Base-by-base conservation (phyloP, 2,113 vertebrate species). In the Pluvialis apricaria region DNA sequence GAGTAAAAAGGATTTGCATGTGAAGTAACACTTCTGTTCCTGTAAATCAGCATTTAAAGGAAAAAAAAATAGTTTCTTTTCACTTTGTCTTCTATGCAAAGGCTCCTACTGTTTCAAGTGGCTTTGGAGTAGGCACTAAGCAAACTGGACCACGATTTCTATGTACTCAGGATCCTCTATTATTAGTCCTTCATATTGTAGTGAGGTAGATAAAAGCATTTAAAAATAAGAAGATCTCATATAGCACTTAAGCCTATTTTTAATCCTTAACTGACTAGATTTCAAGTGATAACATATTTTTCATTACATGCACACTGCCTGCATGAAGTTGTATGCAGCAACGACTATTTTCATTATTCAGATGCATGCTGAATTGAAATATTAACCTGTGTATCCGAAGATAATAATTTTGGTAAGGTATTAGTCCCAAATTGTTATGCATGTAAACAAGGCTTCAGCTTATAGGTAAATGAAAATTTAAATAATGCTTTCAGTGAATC, bases 241-340 rank as follows among this genome's bases (percentile, higher is more conserved):
- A 75, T 22, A 86, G 61, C 75, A 76, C 69, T 89, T 89, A 68
- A 61, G 42, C 31, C 76, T 91, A 57, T 93, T 94, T 96, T 94
- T 92, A 94, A 96, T 93, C 65, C 44, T 80, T 82, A 85, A 60
- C 51, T 72, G 79, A 82, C 60, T 64, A 51, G 68, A 83, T 95
- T 93, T 92, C 44, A 69, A 54, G 61, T n/a, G 76, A 61, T 90
- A 91, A 69, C 44, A 28, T 36, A 77, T 69, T 24, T 83, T 86
- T 86, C 80, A 86, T 86, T 68, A 84, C 18, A 25, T 18, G 13
- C 60, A 62, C 42, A 55, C 57, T 61, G 75, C 82, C 70, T 77
- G 62, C 40, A 36, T 36, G 70, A 75, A 86, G 65, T 10, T 24
- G 13, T 62, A 36, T 44, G 75, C 42, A 68, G 90, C 82, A 92